Percentiles rank a stretch among this genome's conserved stretches.
Conservation (phyloP, 2,888 invertebrate species). For the Polydesmus complanatus region DNA sequence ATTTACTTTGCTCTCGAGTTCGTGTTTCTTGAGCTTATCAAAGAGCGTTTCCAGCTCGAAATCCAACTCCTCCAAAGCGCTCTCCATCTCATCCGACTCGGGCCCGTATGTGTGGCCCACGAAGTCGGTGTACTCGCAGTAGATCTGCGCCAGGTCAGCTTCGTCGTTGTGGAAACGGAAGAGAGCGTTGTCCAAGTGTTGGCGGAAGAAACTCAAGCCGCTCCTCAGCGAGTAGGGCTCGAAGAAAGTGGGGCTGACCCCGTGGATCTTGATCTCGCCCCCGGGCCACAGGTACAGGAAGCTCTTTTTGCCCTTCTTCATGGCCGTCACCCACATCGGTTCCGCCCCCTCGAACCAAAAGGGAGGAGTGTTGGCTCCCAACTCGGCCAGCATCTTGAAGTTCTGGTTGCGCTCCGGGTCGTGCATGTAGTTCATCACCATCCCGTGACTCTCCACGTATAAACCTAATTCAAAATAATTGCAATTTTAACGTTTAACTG, state of each 20-base stretch:
- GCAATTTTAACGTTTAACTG: too few relatives aligned
- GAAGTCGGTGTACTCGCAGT: constrained; percentile 1
- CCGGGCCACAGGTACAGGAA: constrained; percentile 21
- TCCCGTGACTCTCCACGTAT: constrained; percentile 16
- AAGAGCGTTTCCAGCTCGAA: background rate
- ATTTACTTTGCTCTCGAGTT: constrained; percentile 1
- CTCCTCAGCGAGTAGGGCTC: constrained; percentile 15
- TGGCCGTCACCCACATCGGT: constrained; percentile 29
- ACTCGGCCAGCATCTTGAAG: constrained; percentile 12
- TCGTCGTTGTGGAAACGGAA: background rate
- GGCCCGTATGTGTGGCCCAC: constrained; percentile 6
- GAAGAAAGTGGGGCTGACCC: constrained; percentile 20
- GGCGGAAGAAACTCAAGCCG: background rate
- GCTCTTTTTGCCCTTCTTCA: constrained; percentile 17
- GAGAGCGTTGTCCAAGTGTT: constrained; percentile 6
- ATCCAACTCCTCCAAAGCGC: constrained; percentile 1
- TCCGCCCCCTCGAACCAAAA: constrained; percentile 30
- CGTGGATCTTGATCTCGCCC: constrained; percentile 20
- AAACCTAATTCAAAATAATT: too few relatives aligned
- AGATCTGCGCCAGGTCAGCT: background rate
- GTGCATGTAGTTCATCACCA: constrained; percentile 15
- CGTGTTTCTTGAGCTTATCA: background rate
- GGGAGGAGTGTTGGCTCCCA: constrained; percentile 12
- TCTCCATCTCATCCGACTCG: background rate
- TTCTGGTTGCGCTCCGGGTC: constrained; percentile 7